These are phyloP conservation scores for Horisme vitalbata DNA, from an alignment of 2,888 invertebrate genomes.

Conservation along the genomic window DNA sequence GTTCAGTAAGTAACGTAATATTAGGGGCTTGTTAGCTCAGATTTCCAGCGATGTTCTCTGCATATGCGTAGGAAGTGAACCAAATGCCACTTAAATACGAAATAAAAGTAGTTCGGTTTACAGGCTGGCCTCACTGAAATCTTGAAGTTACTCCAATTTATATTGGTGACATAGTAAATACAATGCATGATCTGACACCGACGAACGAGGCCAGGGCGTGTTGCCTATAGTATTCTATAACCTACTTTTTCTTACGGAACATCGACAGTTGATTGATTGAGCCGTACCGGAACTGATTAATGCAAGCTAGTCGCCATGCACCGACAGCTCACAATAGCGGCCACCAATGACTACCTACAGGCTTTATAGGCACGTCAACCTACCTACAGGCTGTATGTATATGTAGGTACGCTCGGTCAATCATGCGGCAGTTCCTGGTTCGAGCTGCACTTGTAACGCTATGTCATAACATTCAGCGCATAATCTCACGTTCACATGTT, in stretches of 20 bases:
- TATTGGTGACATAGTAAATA: no score
- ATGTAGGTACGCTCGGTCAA: slow-evolving; percentile 5
- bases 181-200: no score
- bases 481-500: slow-evolving; percentile 5
- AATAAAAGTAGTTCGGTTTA: no score
- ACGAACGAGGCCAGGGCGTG: no score
- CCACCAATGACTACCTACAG: not conserved
- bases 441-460: not conserved
- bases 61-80: no score
- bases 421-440: slow-evolving; percentile 14
- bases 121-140: no score
- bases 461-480: slow-evolving; percentile 4
- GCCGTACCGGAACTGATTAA: slow-evolving; percentile 18
- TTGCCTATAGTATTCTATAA: slow-evolving; percentile 3
- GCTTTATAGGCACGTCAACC: not conserved
- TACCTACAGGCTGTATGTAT: not conserved
- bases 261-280: slow-evolving; percentile 11
- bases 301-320: slow-evolving; percentile 7
- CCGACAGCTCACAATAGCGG: not conserved
- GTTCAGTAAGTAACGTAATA: no score
- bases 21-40: no score
- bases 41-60: no score
- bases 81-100: no score
- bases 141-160: no score
- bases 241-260: slow-evolving; percentile 7